Percentiles rank a stretch among this genome's conserved stretches.
These are phyloP conservation scores for Argyra leucocephala DNA, from an alignment of 2,888 invertebrate genomes.

Conservation along the genomic window DNA sequence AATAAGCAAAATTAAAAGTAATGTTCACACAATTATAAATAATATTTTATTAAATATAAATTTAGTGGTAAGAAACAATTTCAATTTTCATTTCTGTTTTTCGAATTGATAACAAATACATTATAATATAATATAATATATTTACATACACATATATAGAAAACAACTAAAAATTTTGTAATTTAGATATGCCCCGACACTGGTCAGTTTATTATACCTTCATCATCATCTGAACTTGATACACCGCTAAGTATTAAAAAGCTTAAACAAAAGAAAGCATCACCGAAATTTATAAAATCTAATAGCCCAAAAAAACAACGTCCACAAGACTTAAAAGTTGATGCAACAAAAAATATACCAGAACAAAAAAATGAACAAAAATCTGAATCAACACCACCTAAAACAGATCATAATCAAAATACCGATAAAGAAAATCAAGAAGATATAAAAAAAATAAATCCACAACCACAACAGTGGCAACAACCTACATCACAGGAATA, in stretches of 20 bases:
- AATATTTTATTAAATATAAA: no score
- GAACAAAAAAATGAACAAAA: conserved; percentile 25
- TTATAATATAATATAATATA: no score
- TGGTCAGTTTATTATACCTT: conserved; percentile 32
- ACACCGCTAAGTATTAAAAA: conserved; percentile 41
- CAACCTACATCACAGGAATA: conserved; percentile 32
- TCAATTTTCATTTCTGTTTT: no score
- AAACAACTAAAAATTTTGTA: background rate
- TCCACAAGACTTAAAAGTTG: conserved; percentile 31
- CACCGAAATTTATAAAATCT: conserved; percentile 35
- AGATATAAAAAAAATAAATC: background rate
- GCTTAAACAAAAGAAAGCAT: conserved; percentile 38
- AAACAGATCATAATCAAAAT: conserved; percentile 12
- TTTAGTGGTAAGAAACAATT: no score
- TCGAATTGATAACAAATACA: no score
- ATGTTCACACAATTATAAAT: no score
- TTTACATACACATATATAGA: background rate
- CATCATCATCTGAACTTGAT: conserved; percentile 40
- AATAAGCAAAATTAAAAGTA: no score
- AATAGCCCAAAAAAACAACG: conserved; percentile 35
- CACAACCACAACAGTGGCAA: conserved; percentile 14
- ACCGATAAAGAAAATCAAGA: background rate
- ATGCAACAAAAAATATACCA: background rate
- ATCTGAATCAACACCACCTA: conserved; percentile 34
- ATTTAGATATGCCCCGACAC: conserved; percentile 39